A percentile compares a stretch with the other conserved stretches of the same genome.
phyloP scores from a whole-genome alignment of 2,888 invertebrate species.

The Priocnemis perturbator region DNA sequence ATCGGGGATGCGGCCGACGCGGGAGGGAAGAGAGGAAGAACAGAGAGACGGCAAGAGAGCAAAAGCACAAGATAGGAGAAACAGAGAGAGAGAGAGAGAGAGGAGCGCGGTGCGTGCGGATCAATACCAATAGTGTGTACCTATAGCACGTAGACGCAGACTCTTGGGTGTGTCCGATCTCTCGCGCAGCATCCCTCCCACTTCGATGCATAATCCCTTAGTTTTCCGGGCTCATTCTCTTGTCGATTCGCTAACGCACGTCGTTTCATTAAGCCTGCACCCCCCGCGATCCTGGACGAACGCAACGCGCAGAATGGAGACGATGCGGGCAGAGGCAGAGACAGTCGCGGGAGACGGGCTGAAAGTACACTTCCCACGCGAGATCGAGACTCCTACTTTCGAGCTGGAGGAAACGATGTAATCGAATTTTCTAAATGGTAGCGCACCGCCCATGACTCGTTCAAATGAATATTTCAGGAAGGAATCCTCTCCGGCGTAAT shows the following conservation, averaged over 20 bases:
- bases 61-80: conserved; percentile 22
- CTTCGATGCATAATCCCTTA: not conserved
- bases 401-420: too few species aligned
- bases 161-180: conserved; percentile 70
- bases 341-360: too few species aligned
- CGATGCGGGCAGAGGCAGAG: too few species aligned
- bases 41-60: conserved; percentile 10
- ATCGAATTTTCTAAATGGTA: too few species aligned
- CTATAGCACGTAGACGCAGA: conserved; percentile 57
- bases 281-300: not conserved
- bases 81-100: conserved; percentile 20
- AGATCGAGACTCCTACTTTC: too few species aligned
- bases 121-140: conserved; percentile 68
- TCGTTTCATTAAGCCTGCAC: conserved; percentile 4
- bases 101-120: conserved; percentile 62
- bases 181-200: conserved; percentile 54
- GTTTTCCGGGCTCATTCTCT: not conserved
- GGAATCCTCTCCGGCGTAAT: too few species aligned
- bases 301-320: too few species aligned
- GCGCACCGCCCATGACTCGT: too few species aligned
- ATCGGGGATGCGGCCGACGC: not conserved
- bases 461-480: too few species aligned
- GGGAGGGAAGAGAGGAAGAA: not conserved
- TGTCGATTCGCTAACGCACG: not conserved
- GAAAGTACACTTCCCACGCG: too few species aligned